Evolutionary conservation across 2,113 vertebrate species (phyloP).

Genomic region (Anthoscopus minutus): DNA sequence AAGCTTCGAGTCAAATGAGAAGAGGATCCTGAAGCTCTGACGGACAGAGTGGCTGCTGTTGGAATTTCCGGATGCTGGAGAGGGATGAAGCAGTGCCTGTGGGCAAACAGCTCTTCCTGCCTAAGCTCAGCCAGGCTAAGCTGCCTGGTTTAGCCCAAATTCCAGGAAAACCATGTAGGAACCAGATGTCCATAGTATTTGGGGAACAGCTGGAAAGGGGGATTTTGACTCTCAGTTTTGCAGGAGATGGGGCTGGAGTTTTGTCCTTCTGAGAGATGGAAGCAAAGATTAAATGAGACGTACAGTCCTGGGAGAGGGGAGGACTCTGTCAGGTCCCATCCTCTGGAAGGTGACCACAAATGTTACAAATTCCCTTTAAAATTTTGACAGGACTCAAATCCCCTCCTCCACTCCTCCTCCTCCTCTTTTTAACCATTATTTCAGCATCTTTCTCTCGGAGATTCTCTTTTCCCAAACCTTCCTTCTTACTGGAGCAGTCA

Average conservation of each 20-base stretch:
- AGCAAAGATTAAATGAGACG: background rate
- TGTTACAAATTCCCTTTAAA: background rate
- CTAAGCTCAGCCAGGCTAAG: background rate
- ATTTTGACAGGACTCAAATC: background rate
- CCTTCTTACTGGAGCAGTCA: background rate
- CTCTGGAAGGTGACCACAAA: background rate
- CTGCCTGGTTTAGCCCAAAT: background rate
- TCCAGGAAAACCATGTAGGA: background rate
- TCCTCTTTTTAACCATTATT: background rate
- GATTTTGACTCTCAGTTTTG: fast-evolving
- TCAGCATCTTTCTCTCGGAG: background rate
- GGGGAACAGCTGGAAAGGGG: background rate
- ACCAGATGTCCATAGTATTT: background rate
- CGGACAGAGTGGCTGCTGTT: fast-evolving
- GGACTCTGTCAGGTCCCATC: background rate
- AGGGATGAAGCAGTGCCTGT: background rate
- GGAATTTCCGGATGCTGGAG: background rate
- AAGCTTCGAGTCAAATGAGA: background rate
- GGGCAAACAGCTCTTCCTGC: background rate
- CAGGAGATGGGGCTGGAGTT: background rate
- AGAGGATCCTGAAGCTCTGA: background rate
- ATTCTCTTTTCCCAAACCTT: background rate
- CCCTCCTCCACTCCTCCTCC: background rate
- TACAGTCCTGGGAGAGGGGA: fast-evolving
- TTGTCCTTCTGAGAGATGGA: background rate